Base-by-base conservation (phyloP, 2,113 vertebrate genomes). In the Alaudala cheleensis region DNA sequence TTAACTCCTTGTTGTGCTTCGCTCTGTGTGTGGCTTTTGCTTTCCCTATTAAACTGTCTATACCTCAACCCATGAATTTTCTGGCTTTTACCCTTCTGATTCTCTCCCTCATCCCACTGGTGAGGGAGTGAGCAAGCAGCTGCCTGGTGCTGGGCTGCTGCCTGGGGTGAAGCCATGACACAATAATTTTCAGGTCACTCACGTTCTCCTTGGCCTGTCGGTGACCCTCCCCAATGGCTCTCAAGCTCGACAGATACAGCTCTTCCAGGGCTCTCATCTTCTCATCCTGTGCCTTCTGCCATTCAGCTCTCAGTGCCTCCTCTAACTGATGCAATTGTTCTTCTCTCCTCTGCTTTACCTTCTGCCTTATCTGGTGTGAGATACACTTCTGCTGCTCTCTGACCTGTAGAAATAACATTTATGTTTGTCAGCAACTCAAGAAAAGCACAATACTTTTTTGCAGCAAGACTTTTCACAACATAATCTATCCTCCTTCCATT, bases 311-410 rank as follows among this genome's bases (percentile, higher is more conserved):
- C 77, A 99, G 97, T 20, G 98, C 90, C 58, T 98, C 97, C 33
- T 98, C 98, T 84, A 99, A 96, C 39, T 92, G 98, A 81, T 97
- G 96, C 6, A 99, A 92, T 7, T 99, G 98, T 22, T 97, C 94
- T 81, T 98, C 98, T 90, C 97, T 98, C 57, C 97, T 98, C 66
- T 98, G 98, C 91, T 99, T 98, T 47, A 99, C 98, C 50, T 98
- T 98, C 86, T 98, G 92, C 73, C 99, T 98, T 92, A 99, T 98
- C 83, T 98, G 98, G 66, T 95, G 97, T 6, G 99, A 98, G 1
- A 99, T 99, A 81, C 83, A 62, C n/a, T 98, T 98, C 94, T 99
- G 98, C 90, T 99, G 99, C 95, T 99, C 99, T 84, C 99, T 98
- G 90, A 99, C 99, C 99, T 99, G 86, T 49, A 90, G 42, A 89